Percentiles rank a stretch among this genome's conserved stretches.
phyloP scores from a whole-genome alignment of 2,797 vertebrate genomes.

The Limnodromus scolopaceus region DNA sequence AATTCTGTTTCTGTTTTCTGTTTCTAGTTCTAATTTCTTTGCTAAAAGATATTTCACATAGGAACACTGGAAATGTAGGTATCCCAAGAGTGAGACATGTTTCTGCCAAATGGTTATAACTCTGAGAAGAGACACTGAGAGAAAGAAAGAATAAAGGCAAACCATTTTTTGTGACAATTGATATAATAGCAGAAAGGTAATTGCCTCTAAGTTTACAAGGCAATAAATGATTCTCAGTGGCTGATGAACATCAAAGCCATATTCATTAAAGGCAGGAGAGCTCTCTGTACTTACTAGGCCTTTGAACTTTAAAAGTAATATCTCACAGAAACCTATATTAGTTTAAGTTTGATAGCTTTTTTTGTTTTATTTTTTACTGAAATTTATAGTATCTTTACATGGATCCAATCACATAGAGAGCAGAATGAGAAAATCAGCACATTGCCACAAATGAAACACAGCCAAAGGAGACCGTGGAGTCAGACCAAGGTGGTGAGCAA shows the following conservation, averaged over 20 bases:
- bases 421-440: not conserved
- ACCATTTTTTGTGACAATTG: not conserved
- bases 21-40: not conserved
- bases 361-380: not conserved
- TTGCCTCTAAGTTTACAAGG: conserved; percentile 54
- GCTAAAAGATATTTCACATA: not conserved
- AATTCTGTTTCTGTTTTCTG: not conserved
- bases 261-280: not conserved
- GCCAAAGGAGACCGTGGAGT: not conserved
- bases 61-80: not conserved
- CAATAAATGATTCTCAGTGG: conserved; percentile 11
- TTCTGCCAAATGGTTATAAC: not conserved
- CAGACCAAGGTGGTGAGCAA: not conserved
- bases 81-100: not conserved
- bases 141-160: not conserved
- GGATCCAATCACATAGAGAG: not conserved
- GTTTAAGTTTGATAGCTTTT: not conserved
- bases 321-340: not conserved
- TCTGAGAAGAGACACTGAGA: not conserved
- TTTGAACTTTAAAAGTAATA: not conserved
- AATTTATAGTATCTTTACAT: not conserved
- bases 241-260: not conserved
- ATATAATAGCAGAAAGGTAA: conserved; percentile 34
- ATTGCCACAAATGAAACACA: not conserved
- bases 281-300: not conserved